Conservation (phyloP, 2,888 invertebrate species). For the Lasioglossum oenotherae region DNA sequence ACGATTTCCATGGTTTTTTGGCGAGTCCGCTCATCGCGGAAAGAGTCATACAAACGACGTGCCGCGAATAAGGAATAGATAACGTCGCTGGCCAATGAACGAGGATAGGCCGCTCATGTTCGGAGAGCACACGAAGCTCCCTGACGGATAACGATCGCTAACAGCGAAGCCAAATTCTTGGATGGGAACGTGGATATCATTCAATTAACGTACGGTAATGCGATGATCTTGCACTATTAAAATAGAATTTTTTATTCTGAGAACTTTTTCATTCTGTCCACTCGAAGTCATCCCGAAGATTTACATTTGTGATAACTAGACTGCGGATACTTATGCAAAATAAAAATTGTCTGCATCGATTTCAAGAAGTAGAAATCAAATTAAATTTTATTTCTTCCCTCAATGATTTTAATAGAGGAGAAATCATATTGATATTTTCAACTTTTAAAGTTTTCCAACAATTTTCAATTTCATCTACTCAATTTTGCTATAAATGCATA, state of each 20-base stretch:
- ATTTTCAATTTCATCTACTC: too few species aligned
- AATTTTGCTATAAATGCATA: too few species aligned
- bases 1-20: conserved; percentile 64
- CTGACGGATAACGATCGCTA: conserved; percentile 11
- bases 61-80: conserved; percentile 65
- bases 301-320: too few species aligned
- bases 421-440: too few species aligned
- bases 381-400: too few species aligned
- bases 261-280: too few species aligned
- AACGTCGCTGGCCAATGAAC: conserved; percentile 56
- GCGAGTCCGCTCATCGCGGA: conserved; percentile 42
- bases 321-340: too few species aligned
- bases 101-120: conserved; percentile 19
- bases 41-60: conserved; percentile 54
- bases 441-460: too few species aligned
- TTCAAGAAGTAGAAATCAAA: too few species aligned
- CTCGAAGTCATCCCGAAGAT: too few species aligned
- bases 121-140: not conserved
- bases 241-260: not conserved
- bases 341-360: too few species aligned
- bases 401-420: too few species aligned
- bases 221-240: not conserved
- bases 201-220: not conserved
- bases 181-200: not conserved
- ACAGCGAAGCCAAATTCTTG: conserved; percentile 11